Base-by-base conservation (phyloP, 2,797 vertebrate genomes). In the Limnodromus scolopaceus region DNA sequence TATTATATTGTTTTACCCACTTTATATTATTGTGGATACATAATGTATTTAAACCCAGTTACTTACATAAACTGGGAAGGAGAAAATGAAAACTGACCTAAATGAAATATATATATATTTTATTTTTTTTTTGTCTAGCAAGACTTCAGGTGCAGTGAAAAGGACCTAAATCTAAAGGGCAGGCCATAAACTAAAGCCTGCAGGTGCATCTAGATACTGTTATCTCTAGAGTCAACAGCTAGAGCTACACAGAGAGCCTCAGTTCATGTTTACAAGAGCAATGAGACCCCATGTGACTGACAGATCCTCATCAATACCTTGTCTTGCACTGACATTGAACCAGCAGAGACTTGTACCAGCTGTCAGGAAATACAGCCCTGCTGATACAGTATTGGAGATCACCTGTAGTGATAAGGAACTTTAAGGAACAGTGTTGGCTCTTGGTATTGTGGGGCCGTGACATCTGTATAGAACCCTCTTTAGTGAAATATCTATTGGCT, bases 151-250 rank as follows among this genome's bases (percentile, higher is more conserved):
- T 53, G 13, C 53, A 77, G 12, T 68, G 20, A 80, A 65, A 87
- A 77, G 18, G 30, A 34, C 3, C 13, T 76, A 61, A 85, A 60
- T 46, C 49, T 88, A 76, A 93, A 94, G 63, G 46, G 57, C 49
- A 58, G 22, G 80, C 53, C 49, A 49, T 93, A 93, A 93, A 77
- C 36, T 75, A 49, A 89, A 89, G 65, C 74, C 51, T 87, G n/a
- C 74, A 84, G 77, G 72, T 85, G 72, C 12, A 39, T 88, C 43
- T 86, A 92, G 93, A 70, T 93, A 94, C 15, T 65, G 32, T 92
- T 96, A 95, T 96, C 96, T 94, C 15, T 43, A 94, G 83, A 93
- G 92, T 94, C 94, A 96, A 92, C 80, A 94, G 43, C 70, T 84
- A 87, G 45, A 88, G 39, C 57, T 77, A 49, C 46, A 18, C 8